Base-by-base conservation (phyloP, 2,113 vertebrate species). In the Oxygymnocypris stewartii region DNA sequence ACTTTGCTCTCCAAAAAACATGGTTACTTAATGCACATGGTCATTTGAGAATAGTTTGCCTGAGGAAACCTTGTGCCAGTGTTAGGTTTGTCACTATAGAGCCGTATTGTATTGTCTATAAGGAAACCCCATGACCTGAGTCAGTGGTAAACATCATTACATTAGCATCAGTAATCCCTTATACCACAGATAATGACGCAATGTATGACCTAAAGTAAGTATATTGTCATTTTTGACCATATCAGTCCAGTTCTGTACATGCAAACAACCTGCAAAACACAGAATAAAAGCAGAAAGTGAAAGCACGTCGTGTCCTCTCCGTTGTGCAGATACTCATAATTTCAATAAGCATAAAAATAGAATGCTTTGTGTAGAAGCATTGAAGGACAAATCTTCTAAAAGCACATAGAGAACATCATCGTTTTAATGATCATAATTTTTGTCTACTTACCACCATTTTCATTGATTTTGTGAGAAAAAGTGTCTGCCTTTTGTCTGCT, bases 81-180 rank as follows among this genome's bases (percentile, higher is more conserved):
- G 49, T 84, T 42, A 31, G 31, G 51, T 37, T 73, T 71, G 63
- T 71, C 18, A 51, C 81, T 73, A 37, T 82, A 42, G 31, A 57
- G 31, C 20, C 1, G 49, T 18, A 40, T 25, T 28, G 9, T 16
- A 49, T 59, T 84, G 69, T 59, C n/a, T 84, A 69, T 49, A 71
- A 71, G 49, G 23, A 74, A 74, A 71, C 69, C 82, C 49, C 69
- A 74, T 74, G 35, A 74, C 74, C 23, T 47, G 37, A 65, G 79
- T 63, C 82, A 71, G 65, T 84, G 31, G 47, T 84, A 54, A 74
- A 57, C 67, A 59, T 71, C 31, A 74, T 57, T 37, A 74, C 49
- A 63, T 63, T 42, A 74, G 9, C 49, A 54, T 20, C 23, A 74
- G 67, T 59, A 57, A 59, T 84, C 31, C 67, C 20, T 67, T 57